A percentile compares a stretch with the other conserved stretches of the same genome.
Conservation (phyloP, 2,797 vertebrate species). For the Dendrocincla fuliginosa region DNA sequence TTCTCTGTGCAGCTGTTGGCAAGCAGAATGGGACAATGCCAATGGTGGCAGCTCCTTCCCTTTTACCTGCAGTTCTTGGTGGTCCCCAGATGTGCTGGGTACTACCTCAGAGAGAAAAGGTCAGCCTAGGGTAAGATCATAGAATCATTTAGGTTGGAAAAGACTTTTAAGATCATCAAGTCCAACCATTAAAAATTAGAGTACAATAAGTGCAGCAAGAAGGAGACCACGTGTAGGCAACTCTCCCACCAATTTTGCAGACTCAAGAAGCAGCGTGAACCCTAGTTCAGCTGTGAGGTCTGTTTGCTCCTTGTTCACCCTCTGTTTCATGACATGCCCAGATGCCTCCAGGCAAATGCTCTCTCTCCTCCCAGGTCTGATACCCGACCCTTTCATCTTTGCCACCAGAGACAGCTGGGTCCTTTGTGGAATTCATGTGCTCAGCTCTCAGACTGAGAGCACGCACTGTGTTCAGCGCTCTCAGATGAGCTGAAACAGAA, state of each 20-base stretch:
- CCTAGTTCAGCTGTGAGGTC: background rate
- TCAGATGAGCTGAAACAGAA: background rate
- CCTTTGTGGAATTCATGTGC: background rate
- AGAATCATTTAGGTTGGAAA: background rate
- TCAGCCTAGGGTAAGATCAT: background rate
- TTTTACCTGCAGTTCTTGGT: background rate
- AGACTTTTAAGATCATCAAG: background rate
- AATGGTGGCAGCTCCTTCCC: background rate
- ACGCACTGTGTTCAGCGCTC: background rate
- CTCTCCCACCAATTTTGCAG: background rate
- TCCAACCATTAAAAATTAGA: background rate
- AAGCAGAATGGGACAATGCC: background rate
- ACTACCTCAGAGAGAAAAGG: background rate
- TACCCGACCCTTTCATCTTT: conserved; percentile 5
- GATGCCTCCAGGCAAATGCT: conserved; percentile 1
- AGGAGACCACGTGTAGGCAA: background rate
- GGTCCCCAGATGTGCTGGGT: background rate
- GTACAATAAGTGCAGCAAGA: background rate
- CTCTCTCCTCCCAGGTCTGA: conserved; percentile 12
- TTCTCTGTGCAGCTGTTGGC: background rate
- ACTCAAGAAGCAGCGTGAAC: background rate
- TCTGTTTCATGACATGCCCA: background rate
- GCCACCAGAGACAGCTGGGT: conserved; percentile 3
- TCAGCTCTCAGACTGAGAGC: background rate
- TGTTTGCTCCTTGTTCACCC: background rate